Base-by-base conservation (phyloP, 2,888 invertebrate genomes). In the Zonitis immaculata region DNA sequence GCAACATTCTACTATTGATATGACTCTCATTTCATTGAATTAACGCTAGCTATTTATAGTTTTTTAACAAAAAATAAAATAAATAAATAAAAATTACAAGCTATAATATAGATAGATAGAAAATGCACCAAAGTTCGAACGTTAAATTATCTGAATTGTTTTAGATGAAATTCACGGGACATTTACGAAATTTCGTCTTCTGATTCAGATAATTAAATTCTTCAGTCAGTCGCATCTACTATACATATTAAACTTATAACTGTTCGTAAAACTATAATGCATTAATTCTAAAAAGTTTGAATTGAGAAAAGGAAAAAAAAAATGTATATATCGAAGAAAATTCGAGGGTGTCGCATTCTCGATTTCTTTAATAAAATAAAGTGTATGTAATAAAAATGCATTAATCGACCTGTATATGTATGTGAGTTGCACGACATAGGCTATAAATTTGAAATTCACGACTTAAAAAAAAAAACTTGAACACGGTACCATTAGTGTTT, bases 401-500 rank as follows among this genome's bases (percentile, higher is more conserved):
- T 70, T 68, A 67, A 67, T 66, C 62, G 61, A 63, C 63, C 66
- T 66, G 65, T 66, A n/a, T n/a, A n/a, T n/a, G n/a, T n/a, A n/a
- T n/a, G 65, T 46, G 45, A 20, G 42, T 20, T 20, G 27, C 11
- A 18, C 35, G 42, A 44, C 67, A 66, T 66, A 60, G 60, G 64
- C 60, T 54, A 68, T 70, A 70, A 69, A 70, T 70, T 66, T 66
- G 61, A 65, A 67, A 69, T 65, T 65, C 66, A 67, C 61, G 67
- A 62, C 64, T 67, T 70, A 66, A 68, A 67, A 68, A 65, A 64
- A 27, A 60, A 65, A 65, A 65, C 56, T 64, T 65, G 64, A 67
- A 68, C 59, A 25, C 8, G 63, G 63, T 68, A 63, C 70, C 68
- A 71, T 71, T 71, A 70, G 66, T 57, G 68, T 63, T 71, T 73